Evolutionary conservation across 2,113 vertebrate genomes (phyloP).

Genomic region (Sula dactylatra): DNA sequence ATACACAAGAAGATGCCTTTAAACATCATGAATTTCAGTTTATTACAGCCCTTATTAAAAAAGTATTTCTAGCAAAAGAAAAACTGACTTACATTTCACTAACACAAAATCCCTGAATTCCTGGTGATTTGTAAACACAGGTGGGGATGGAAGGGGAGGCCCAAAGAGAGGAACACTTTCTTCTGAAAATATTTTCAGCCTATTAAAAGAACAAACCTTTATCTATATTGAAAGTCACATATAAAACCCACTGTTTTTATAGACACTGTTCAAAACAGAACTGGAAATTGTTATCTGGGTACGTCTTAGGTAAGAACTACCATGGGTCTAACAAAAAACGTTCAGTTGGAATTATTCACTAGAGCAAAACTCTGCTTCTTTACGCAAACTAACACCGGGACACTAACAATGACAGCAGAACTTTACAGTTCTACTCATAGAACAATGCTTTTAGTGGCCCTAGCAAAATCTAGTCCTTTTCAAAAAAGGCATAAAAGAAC

Average conservation of each 20-base stretch:
- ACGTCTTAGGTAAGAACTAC: not conserved
- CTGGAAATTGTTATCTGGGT: not conserved
- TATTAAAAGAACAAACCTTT: conserved; percentile 56
- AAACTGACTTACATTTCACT: conserved; percentile 89
- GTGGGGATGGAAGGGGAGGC: conserved; percentile 92
- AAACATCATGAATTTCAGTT: not conserved
- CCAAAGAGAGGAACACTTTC: conserved; percentile 98
- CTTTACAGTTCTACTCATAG: not conserved
- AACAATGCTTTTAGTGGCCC: not conserved
- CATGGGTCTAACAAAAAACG: not conserved
- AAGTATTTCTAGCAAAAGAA: not conserved
- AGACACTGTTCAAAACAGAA: not conserved
- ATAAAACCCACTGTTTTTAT: not conserved
- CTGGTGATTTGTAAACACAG: conserved; percentile 97
- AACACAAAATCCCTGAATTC: conserved; percentile 99
- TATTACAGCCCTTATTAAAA: not conserved
- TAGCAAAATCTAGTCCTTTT: not conserved
- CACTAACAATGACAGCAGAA: not conserved
- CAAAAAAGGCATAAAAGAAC: not conserved
- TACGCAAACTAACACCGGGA: not conserved
- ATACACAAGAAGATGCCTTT: not conserved
- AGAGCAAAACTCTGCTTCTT: not conserved
- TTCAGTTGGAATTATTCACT: not conserved
- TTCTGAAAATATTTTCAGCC: conserved; percentile 99
- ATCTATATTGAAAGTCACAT: not conserved